Conservation (phyloP, 2,113 vertebrate species). For the Fregata magnificens region DNA sequence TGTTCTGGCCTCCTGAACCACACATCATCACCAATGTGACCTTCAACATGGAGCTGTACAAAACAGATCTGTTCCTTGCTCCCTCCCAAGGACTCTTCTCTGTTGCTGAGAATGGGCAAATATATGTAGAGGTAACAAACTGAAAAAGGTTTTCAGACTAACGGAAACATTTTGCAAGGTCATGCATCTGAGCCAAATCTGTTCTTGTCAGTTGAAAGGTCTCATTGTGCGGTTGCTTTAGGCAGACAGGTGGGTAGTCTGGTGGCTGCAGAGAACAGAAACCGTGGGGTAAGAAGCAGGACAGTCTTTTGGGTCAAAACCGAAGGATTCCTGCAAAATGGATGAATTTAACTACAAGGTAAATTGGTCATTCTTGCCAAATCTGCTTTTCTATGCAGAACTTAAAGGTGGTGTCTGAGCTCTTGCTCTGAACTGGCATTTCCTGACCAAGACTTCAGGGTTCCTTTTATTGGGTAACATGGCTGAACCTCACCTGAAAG, state of each 20-base stretch:
- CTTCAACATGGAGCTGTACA: slow-evolving; percentile 88
- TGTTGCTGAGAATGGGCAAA: slow-evolving; percentile 78
- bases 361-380: not conserved
- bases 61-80: slow-evolving; percentile 72
- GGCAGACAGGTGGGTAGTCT: not conserved
- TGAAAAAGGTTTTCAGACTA: not conserved
- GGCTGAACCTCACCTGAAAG: not conserved
- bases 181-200: not conserved
- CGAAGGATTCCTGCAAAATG: not conserved
- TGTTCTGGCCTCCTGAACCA: slow-evolving; percentile 53
- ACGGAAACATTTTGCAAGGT: not conserved
- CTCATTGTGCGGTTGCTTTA: not conserved
- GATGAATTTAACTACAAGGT: not conserved
- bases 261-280: not conserved
- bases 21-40: slow-evolving; percentile 71
- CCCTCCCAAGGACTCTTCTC: slow-evolving; percentile 80
- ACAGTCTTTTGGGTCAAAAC: not conserved
- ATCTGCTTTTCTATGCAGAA: not conserved
- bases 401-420: not conserved
- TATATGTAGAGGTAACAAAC: slow-evolving; percentile 89
- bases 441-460: not conserved
- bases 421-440: not conserved
- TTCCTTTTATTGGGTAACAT: not conserved
- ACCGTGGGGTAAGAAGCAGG: not conserved
- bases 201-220: not conserved